A percentile compares a stretch with the other conserved stretches of the same genome.
These are phyloP conservation scores for Acropternis orthonyx DNA, from an alignment of 2,797 vertebrate species.

Conservation along the genomic window DNA sequence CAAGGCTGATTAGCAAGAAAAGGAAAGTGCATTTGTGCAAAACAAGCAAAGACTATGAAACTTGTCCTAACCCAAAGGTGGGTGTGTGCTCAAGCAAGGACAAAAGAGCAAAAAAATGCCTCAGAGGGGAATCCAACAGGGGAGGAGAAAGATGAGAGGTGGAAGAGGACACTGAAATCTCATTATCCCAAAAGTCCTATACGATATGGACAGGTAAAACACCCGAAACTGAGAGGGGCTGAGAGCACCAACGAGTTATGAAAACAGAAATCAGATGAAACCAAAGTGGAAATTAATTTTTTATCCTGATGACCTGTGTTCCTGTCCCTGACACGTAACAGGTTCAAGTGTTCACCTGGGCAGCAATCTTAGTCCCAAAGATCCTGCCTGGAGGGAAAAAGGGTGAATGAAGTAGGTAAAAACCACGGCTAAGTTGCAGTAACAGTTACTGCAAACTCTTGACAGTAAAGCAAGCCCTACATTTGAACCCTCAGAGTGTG, in stretches of 20 bases:
- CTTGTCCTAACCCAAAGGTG: neutral
- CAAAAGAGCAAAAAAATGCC: neutral
- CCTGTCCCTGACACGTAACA: neutral
- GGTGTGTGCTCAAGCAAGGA: neutral
- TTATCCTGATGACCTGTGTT: neutral
- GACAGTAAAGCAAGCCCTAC: neutral
- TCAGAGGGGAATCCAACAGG: neutral
- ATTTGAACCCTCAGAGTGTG: neutral
- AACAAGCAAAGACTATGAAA: neutral
- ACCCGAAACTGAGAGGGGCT: neutral
- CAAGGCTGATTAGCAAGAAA: neutral
- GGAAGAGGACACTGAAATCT: neutral
- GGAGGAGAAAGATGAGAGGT: neutral
- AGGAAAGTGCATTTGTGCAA: neutral
- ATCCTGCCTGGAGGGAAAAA: neutral
- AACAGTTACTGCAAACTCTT: neutral
- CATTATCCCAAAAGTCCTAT: neutral
- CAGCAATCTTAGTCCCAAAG: neutral
- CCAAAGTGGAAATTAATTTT: neutral
- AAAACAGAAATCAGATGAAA: neutral
- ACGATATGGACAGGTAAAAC: neutral
- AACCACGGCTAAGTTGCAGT: neutral
- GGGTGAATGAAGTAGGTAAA: neutral
- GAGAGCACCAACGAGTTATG: neutral
- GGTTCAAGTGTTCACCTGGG: neutral